Percentiles rank a stretch among this genome's conserved stretches.
Evolutionary conservation across 2,113 vertebrate genomes (phyloP).

Genomic region (Halichoeres trimaculatus): DNA sequence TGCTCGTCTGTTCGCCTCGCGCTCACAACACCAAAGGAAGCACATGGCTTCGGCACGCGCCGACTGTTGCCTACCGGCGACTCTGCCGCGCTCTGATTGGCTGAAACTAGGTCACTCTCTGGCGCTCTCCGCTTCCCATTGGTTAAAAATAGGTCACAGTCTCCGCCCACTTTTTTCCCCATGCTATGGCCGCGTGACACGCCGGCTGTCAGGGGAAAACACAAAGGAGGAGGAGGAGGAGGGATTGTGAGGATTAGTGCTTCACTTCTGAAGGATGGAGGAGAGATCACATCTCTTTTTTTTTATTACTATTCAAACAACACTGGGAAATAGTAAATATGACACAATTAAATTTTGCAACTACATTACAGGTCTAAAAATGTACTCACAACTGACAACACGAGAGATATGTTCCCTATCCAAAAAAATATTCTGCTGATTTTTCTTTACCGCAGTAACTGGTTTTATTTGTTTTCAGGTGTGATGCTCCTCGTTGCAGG

Average conservation of each 20-base stretch:
- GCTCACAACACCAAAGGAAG: constrained; percentile 44
- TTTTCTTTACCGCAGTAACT: too few species aligned
- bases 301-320: background rate
- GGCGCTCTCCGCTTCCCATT: constrained; percentile 63
- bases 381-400: too few species aligned
- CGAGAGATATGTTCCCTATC: too few species aligned
- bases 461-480: too few species aligned
- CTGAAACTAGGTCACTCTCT: constrained; percentile 82
- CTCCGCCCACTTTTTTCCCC: constrained; percentile 80
- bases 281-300: background rate
- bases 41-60: constrained; percentile 84
- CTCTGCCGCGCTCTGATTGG: constrained; percentile 76
- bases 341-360: background rate
- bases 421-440: too few species aligned
- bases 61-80: constrained; percentile 74
- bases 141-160: constrained; percentile 81
- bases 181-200: constrained; percentile 83
- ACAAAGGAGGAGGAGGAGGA: background rate
- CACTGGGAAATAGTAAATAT: background rate
- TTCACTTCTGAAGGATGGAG: constrained; percentile 9
- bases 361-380: too few species aligned
- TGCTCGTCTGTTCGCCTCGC: constrained; percentile 39
- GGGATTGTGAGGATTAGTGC: constrained; percentile 29
- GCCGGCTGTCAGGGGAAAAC: background rate
- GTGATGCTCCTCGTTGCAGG: too few species aligned